Conservation (phyloP, 2,888 invertebrate species). For the Brachynemurus nebulosus region DNA sequence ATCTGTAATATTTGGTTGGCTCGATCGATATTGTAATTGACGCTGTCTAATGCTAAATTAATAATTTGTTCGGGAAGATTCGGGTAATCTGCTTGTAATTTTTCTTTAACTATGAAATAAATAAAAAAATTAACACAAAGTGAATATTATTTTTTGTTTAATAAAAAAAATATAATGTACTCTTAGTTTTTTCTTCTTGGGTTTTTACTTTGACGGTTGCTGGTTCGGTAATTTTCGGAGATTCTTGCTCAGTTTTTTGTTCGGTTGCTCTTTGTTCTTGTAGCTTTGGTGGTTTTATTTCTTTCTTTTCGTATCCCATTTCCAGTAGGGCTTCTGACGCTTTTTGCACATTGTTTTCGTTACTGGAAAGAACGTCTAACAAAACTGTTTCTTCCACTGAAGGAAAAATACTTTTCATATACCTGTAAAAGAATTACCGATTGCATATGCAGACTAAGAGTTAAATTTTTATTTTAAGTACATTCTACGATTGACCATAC, state of each 20-base stretch:
- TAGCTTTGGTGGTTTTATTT: slow-evolving; percentile 42
- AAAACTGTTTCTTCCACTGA: slow-evolving; percentile 80
- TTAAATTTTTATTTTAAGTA: too few species aligned
- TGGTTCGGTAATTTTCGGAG: slow-evolving; percentile 18
- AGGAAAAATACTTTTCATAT: slow-evolving; percentile 81
- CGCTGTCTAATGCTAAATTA: slow-evolving; percentile 74
- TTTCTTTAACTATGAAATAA: slow-evolving; percentile 45
- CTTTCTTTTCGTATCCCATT: slow-evolving; percentile 72
- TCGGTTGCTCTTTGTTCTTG: slow-evolving; percentile 34
- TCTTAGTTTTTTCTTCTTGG: slow-evolving; percentile 50
- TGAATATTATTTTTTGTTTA: neutral
- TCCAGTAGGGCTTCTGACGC: slow-evolving; percentile 67
- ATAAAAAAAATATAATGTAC: too few species aligned
- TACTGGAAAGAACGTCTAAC: slow-evolving; percentile 67
- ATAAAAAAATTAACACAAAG: slow-evolving; percentile 1
- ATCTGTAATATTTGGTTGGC: slow-evolving; percentile 67
- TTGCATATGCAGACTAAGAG: too few species aligned
- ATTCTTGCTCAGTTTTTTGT: slow-evolving; percentile 15
- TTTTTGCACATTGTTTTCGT: slow-evolving; percentile 82
- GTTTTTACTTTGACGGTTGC: slow-evolving; percentile 51
- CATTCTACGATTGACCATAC: neutral
- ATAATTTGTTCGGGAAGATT: slow-evolving; percentile 69
- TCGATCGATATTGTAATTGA: slow-evolving; percentile 68
- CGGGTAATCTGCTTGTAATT: slow-evolving; percentile 57
- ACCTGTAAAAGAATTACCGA: slow-evolving; percentile 48